Evolutionary conservation across 2,888 invertebrate species (phyloP).

Genomic region (Cephus spinipes): DNA sequence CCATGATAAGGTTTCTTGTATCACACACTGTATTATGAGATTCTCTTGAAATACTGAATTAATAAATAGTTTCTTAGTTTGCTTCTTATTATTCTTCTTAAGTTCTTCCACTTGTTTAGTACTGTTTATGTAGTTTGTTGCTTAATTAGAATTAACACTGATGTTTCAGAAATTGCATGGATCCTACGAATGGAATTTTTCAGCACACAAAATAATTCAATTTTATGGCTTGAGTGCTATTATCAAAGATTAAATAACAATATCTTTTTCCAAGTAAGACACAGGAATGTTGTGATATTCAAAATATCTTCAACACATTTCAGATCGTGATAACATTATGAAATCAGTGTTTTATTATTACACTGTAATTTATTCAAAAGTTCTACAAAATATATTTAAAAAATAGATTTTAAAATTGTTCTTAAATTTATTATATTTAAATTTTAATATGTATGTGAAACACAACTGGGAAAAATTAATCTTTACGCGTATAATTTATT

Average conservation of each 20-base stretch:
- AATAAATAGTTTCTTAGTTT: neutral
- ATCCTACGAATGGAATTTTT: neutral
- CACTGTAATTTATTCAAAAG: neutral
- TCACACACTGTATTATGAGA: neutral
- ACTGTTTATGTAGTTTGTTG: neutral
- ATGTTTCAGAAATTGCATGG: neutral
- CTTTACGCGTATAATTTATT: neutral
- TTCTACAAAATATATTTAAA: neutral
- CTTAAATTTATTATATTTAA: neutral
- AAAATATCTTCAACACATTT: neutral
- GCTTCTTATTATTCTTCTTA: neutral
- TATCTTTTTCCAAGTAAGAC: neutral
- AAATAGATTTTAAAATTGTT: neutral
- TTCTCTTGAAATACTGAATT: neutral
- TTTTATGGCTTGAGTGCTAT: neutral
- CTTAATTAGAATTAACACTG: neutral
- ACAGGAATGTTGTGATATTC: neutral
- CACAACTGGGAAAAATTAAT: neutral
- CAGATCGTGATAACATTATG: too few relatives aligned
- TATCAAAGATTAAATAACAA: neutral
- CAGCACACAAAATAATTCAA: neutral
- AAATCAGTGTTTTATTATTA: too few relatives aligned
- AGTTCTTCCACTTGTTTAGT: neutral
- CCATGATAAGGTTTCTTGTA: slow-evolving; percentile 28
- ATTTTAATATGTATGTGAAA: neutral